Evolutionary conservation across 1,140 invertebrate species (phyloP), one percentile per base, ranked within the genome.

Genomic region (Drosophila nannoptera): DNA sequence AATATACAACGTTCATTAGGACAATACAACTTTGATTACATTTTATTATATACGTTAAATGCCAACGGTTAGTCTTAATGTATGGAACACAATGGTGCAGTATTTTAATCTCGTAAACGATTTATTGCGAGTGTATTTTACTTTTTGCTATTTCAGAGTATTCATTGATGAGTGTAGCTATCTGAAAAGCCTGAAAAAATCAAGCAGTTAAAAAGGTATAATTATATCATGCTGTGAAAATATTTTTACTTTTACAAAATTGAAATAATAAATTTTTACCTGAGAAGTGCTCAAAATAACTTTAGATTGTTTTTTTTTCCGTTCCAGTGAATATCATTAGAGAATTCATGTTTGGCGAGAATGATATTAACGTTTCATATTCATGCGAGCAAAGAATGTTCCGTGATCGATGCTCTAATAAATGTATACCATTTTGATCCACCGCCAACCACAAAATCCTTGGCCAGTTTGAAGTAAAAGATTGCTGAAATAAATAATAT

Each of bases 401-500:
- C 60, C 96, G 93, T 5, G 96, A 95, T 56, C 96, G 93, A 83
- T 96, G 94, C 81, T 98, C 95, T 59, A 98, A 90, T 46, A 99
- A 90, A 88, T 98, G 97, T 55, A 99, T 92, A n/a, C 97, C 97
- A 77, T 92, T 93, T 89, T 98, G 96, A 90, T 98, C 96, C 4
- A 98, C 95, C 8, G 96, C 97, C 48, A 99, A 90, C 96, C 97
- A 97, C 5, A 99, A 90, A 16, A 95, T 92, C 65, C 95, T 90
- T 62, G 97, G 97, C 96, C 97, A 98, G 88, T 97, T 97, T 8
- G 96, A 97, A 2, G 97, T 98, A 87, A 98, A 98, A 12, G 96
- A 97, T 94, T 98, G 97, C 87, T 88, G 8, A 14, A 78, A 75
- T 36, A 45, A 11, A 67, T 2, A 22, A 22, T 22, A 22, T 22